Conservation (phyloP, 1,140 invertebrate genomes). For the Cheumatopsyche charites region DNA sequence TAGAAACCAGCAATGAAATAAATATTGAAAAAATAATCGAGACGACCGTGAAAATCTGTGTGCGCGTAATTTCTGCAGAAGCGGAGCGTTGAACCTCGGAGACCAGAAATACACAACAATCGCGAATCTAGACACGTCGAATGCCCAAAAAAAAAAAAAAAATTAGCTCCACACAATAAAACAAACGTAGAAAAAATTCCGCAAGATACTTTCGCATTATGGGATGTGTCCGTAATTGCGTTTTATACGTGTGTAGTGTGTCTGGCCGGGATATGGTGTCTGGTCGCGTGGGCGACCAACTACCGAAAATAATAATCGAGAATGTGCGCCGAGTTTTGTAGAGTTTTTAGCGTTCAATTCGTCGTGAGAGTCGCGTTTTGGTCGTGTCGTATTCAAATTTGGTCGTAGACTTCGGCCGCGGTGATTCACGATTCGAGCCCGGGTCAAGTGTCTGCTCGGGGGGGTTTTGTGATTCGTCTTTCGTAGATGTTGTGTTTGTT, state of each 20-base stretch:
- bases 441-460: no score
- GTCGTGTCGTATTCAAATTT: no score
- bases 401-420: no score
- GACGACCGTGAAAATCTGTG: slow-evolving; percentile 14
- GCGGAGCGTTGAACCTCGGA: slow-evolving; percentile 14
- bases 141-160: slow-evolving; percentile 3
- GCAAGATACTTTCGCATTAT: neutral
- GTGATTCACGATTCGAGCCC: no score
- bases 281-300: slow-evolving; percentile 10
- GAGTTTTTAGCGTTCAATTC: no score
- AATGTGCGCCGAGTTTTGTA: no score
- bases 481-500: no score
- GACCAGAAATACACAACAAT: slow-evolving; percentile 11
- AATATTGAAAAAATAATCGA: neutral
- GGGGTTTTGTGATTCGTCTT: no score
- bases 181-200: no score
- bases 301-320: slow-evolving; percentile 13
- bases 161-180: neutral
- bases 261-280: neutral
- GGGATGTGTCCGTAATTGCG: slow-evolving; percentile 8
- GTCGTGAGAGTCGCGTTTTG: no score
- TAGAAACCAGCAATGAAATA: neutral
- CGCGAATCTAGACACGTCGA: slow-evolving; percentile 5
- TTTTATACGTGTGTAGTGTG: neutral
- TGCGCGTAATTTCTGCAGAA: slow-evolving; percentile 12